These are phyloP conservation scores for Tetragonisca angustula DNA, from an alignment of 2,888 invertebrate species.

Conservation along the genomic window DNA sequence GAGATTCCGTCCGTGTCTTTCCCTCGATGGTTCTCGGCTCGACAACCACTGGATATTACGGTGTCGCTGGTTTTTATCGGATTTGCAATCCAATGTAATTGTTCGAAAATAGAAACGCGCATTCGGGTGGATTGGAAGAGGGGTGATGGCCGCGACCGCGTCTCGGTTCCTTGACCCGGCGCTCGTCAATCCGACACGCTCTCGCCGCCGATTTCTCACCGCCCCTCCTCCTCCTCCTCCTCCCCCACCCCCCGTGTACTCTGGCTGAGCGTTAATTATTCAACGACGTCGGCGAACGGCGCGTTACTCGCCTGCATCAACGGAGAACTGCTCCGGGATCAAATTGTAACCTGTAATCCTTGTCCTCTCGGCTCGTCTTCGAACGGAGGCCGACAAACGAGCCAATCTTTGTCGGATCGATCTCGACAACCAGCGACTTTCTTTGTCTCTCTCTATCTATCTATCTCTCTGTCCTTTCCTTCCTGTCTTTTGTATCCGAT, in stretches of 20 bases:
- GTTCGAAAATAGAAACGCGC: slow-evolving; percentile 29
- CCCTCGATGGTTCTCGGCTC: slow-evolving; percentile 25
- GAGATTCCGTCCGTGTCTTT: slow-evolving; percentile 24
- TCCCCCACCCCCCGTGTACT: neutral
- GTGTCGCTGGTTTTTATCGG: slow-evolving; percentile 37
- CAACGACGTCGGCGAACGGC: slow-evolving; percentile 50
- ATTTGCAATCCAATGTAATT: slow-evolving; percentile 66
- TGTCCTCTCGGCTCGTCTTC: neutral
- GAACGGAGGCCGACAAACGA: neutral
- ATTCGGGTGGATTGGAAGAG: slow-evolving; percentile 17
- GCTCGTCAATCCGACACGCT: slow-evolving; percentile 7
- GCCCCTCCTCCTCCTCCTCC: neutral
- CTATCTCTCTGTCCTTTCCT: neutral
- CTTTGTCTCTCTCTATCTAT: no score
- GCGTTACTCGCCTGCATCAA: slow-evolving; percentile 31
- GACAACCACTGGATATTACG: slow-evolving; percentile 63
- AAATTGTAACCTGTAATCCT: neutral
- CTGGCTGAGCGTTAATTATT: slow-evolving; percentile 62
- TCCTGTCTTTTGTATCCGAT: neutral
- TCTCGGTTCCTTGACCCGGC: neutral
- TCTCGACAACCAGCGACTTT: neutral
- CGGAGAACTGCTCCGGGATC: slow-evolving; percentile 21
- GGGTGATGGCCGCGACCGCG: no score
- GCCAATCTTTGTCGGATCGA: slow-evolving; percentile 4
- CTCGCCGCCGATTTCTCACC: slow-evolving; percentile 28